These are phyloP conservation scores for Sialia sialis DNA, from an alignment of 2,113 vertebrate genomes.

Conservation along the genomic window DNA sequence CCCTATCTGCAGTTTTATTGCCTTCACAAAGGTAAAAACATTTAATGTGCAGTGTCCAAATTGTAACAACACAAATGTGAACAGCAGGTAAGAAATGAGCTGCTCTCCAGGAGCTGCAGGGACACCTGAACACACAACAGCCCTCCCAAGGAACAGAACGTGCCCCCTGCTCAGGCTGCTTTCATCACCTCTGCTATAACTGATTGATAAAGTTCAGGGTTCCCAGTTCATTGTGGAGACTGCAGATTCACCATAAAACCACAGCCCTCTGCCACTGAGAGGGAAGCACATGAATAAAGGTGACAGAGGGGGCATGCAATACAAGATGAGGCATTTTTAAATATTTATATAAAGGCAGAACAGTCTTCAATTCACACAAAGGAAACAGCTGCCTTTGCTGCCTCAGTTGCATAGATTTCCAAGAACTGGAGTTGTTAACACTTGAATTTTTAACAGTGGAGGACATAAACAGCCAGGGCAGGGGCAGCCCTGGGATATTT, in stretches of 20 bases:
- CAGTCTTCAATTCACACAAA: not conserved
- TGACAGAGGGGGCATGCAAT: not conserved
- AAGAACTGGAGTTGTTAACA: rapidly evolving
- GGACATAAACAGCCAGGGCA: not conserved
- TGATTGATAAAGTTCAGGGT: not conserved
- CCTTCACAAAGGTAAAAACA: not conserved
- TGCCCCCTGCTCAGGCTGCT: not conserved
- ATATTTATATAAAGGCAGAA: not conserved
- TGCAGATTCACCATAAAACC: not conserved
- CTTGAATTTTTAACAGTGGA: not conserved
- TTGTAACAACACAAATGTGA: not conserved
- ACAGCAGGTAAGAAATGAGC: not conserved
- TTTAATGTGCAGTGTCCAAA: not conserved
- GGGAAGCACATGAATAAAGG: not conserved
- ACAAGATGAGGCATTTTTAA: not conserved
- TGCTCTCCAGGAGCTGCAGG: not conserved
- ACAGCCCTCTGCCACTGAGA: not conserved
- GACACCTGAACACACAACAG: not conserved
- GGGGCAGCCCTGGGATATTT: not conserved
- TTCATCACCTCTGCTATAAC: not conserved
- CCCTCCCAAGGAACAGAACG: not conserved
- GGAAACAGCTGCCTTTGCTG: not conserved
- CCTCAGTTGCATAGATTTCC: not conserved
- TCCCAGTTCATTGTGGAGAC: not conserved
- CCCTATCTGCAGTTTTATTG: not conserved